Base-by-base conservation (phyloP, 2,888 invertebrate genomes). In the Epirrita christyi region DNA sequence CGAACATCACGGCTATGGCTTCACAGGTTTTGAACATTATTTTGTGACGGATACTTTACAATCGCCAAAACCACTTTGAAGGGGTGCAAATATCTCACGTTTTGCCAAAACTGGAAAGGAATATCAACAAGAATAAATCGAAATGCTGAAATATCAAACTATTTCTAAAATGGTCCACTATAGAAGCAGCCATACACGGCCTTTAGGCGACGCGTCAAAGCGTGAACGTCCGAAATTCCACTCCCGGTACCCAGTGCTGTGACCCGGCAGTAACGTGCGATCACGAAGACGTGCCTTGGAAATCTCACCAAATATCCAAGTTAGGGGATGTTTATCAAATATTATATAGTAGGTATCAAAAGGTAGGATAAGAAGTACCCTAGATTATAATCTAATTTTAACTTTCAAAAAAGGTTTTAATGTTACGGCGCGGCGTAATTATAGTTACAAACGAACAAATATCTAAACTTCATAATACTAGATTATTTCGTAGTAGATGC, bases 181-280 rank as follows among this genome's bases (percentile, higher is more conserved):
- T 56, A 47, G 59, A 34, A 52, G 34, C 57, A 40, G 48, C 32
- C 62, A 56, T 54, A 60, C 65, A 55, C 50, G 60, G 29, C 44
- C 60, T 63, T 65, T 57, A 67, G 47, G 29, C 49, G 50, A 62
- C 63, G 72, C 70, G 71, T 70, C 61, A 73, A 69, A 63, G 70
- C 70, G 73, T 75, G 66, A 38, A 63, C 56, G 61, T 49, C 45
- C 61, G 59, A 64, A 70, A 75, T 76, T 59, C 66, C 70, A 54
- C 59, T 15, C 15, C 32, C 4, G 42, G 37, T 52, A 62, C 61
- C 45, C 58, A 50, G 45, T 51, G 51, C 67, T 60, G 43, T 76
- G 81, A 83, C 80, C 82, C 81, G 80, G 63, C 72, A 78, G 76
- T 80, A 82, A 84, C 73, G 58, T 64, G 67, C 72, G 67, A 74